Percentiles rank a stretch among this genome's conserved stretches.
Evolutionary conservation across 2,888 invertebrate species (phyloP).

Genomic region (Melinaea menophilus): DNA sequence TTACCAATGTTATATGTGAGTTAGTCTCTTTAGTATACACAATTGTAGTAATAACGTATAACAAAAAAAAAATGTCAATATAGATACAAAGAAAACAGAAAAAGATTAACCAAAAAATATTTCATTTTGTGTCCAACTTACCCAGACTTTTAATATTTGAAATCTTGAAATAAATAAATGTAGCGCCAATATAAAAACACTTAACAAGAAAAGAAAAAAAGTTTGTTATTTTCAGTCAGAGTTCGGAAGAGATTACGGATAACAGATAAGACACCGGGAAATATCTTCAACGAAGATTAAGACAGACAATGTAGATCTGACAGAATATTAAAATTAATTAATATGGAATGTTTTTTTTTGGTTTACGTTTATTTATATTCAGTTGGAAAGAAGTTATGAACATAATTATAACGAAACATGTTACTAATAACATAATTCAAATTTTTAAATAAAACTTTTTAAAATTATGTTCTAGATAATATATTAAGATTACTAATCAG

Average conservation of each 20-base stretch:
- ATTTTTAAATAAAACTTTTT: no score
- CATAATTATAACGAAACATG: no score
- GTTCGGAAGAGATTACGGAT: slow-evolving; percentile 6
- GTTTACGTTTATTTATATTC: background rate
- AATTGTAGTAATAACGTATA: no score
- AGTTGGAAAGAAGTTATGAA: background rate
- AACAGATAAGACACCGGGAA: slow-evolving; percentile 1
- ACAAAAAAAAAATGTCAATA: no score
- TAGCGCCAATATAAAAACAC: background rate
- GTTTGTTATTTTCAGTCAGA: background rate
- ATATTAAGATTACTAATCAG: no score
- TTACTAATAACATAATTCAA: no score
- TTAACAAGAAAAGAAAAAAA: background rate
- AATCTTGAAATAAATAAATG: background rate
- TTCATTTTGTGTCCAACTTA: background rate
- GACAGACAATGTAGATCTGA: background rate
- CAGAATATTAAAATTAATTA: background rate
- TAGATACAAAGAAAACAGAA: no score
- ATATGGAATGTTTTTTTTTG: background rate
- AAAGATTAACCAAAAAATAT: no score
- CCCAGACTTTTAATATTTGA: background rate
- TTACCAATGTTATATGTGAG: no score
- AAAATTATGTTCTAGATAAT: no score
- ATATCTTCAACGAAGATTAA: background rate
- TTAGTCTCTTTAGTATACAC: no score